A percentile compares a stretch with the other conserved stretches of the same genome.
Conservation (phyloP, 2,113 vertebrate genomes). For the Thalassoma bifasciatum region DNA sequence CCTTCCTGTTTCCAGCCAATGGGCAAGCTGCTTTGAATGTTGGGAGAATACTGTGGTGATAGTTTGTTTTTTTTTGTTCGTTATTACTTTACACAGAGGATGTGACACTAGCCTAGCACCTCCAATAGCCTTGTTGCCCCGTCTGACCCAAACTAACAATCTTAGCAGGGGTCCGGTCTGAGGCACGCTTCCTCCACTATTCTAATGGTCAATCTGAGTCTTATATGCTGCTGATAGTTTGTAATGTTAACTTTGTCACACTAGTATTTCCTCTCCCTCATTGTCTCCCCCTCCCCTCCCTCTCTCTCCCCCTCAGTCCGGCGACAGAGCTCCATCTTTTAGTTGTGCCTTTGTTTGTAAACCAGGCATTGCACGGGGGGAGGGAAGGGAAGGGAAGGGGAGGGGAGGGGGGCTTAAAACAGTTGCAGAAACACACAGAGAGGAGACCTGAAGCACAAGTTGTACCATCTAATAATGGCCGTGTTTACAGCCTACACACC, state of each 20-base stretch:
- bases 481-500: slow-evolving; percentile 77
- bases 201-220: slow-evolving; percentile 67
- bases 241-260: slow-evolving; percentile 56
- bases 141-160: slow-evolving; percentile 62
- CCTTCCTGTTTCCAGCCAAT: slow-evolving; percentile 82
- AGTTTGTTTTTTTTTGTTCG: slow-evolving; percentile 39
- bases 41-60: slow-evolving; percentile 80
- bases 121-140: slow-evolving; percentile 69
- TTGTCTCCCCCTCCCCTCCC: slow-evolving; percentile 3
- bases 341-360: slow-evolving; percentile 83
- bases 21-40: slow-evolving; percentile 92
- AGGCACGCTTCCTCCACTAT: slow-evolving; percentile 46
- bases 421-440: slow-evolving; percentile 50
- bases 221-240: slow-evolving; percentile 82
- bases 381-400: neutral
- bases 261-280: slow-evolving; percentile 41
- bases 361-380: slow-evolving; percentile 74
- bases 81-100: slow-evolving; percentile 65
- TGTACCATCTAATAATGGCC: slow-evolving; percentile 71
- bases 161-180: slow-evolving; percentile 44
- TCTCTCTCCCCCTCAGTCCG: slow-evolving; percentile 24
- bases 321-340: slow-evolving; percentile 71
- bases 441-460: slow-evolving; percentile 65
- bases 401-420: neutral
- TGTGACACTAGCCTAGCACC: slow-evolving; percentile 72